Conservation (phyloP, 2,888 invertebrate genomes). For the Exephanes ischioxanthus region DNA sequence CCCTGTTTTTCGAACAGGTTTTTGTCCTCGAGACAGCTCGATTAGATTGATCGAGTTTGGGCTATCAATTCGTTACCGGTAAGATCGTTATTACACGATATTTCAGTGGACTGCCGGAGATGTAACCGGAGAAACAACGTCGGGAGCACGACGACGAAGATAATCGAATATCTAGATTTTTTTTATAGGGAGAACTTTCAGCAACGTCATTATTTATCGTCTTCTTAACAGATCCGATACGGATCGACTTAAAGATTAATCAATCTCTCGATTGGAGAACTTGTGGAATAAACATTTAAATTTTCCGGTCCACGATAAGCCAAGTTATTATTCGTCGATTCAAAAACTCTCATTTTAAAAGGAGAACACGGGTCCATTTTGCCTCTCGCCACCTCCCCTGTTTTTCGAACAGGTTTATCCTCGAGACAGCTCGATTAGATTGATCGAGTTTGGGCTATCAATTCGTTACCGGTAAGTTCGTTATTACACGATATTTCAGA, state of each 20-base stretch:
- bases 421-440: neutral
- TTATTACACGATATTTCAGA: constrained; percentile 2
- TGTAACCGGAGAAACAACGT: neutral
- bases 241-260: too few species aligned
- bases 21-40: neutral
- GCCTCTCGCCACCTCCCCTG: too few species aligned
- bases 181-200: too few species aligned
- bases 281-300: too few species aligned
- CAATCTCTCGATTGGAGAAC: too few species aligned
- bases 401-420: neutral
- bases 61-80: neutral
- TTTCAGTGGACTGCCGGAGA: neutral
- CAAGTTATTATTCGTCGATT: too few species aligned
- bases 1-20: neutral
- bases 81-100: neutral
- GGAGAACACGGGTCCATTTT: neutral
- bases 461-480: neutral
- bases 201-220: too few species aligned
- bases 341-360: too few species aligned
- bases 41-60: neutral
- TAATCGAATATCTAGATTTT: constrained; percentile 30
- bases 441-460: neutral
- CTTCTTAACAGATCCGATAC: too few species aligned
- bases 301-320: too few species aligned
- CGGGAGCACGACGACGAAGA: constrained; percentile 17